Percentiles rank a stretch among this genome's conserved stretches.
These are phyloP conservation scores for Lerista edwardsae DNA, from an alignment of 2,797 vertebrate genomes.

Conservation along the genomic window DNA sequence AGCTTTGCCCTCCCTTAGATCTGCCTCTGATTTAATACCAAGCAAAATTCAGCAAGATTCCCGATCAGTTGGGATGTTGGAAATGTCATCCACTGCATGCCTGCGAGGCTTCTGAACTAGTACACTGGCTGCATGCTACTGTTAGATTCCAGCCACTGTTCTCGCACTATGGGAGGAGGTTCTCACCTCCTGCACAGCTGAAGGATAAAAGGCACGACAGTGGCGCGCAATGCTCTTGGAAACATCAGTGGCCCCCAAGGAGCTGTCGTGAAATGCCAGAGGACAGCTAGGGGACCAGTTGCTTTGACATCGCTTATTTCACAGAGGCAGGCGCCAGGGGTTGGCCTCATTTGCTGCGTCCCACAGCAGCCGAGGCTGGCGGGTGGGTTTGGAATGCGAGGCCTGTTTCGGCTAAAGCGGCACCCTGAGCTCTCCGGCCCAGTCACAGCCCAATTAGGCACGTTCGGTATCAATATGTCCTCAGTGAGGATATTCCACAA, in stretches of 20 bases:
- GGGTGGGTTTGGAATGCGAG: background rate
- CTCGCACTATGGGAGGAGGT: too few relatives aligned
- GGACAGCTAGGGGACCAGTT: constrained; percentile 39
- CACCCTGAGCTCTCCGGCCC: background rate
- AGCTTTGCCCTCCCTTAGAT: too few relatives aligned
- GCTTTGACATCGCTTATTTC: background rate
- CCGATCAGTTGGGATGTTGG: too few relatives aligned
- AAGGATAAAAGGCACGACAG: background rate
- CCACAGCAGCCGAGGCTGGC: background rate
- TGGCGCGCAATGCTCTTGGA: background rate
- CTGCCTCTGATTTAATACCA: too few relatives aligned
- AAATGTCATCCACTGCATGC: background rate
- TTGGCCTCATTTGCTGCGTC: constrained; percentile 31
- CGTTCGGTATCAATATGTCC: background rate
- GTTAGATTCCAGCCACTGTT: background rate
- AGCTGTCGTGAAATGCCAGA: constrained; percentile 14
- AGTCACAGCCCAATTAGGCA: constrained; percentile 36
- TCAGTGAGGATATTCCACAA: constrained; percentile 29
- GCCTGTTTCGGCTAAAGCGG: constrained; percentile 2
- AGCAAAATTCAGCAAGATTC: background rate
- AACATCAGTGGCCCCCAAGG: constrained; percentile 15
- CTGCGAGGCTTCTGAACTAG: too few relatives aligned
- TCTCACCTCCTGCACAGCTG: background rate
- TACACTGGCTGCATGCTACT: background rate
- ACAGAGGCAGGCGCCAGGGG: constrained; percentile 1